phyloP scores from a whole-genome alignment of 2,113 vertebrate genomes.

The Reinhardtius hippoglossoides region DNA sequence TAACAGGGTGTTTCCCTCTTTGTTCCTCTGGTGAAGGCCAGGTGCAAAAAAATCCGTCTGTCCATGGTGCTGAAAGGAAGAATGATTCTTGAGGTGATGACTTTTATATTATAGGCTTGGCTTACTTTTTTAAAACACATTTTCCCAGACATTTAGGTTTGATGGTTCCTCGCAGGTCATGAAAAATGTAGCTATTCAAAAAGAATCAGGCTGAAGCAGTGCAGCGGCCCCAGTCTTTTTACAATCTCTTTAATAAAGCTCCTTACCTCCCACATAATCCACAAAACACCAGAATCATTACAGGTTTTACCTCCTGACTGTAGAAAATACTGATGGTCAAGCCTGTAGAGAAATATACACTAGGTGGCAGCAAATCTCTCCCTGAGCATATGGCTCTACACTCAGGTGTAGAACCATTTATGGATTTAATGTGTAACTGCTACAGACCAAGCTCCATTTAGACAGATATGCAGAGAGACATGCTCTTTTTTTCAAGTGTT shows the following conservation, averaged over 20 bases:
- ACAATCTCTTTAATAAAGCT: background rate
- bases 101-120: background rate
- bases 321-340: background rate
- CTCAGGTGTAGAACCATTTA: background rate
- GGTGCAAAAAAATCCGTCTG: background rate
- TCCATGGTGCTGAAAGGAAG: background rate
- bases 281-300: too few species aligned
- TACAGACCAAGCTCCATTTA: background rate
- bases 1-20: conserved; percentile 56
- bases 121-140: background rate
- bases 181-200: background rate
- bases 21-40: conserved; percentile 39
- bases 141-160: background rate
- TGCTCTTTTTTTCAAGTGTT: background rate
- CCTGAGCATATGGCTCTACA: background rate
- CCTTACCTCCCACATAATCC: too few species aligned
- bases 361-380: conserved; percentile 56
- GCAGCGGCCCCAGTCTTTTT: too few species aligned
- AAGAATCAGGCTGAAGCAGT: background rate
- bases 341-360: background rate
- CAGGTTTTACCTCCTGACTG: background rate
- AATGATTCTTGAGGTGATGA: background rate
- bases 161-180: background rate
- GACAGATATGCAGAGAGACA: background rate
- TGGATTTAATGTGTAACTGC: too few species aligned